Evolutionary conservation across 2,797 vertebrate species (phyloP).

Genomic region (Anabas testudineus): DNA sequence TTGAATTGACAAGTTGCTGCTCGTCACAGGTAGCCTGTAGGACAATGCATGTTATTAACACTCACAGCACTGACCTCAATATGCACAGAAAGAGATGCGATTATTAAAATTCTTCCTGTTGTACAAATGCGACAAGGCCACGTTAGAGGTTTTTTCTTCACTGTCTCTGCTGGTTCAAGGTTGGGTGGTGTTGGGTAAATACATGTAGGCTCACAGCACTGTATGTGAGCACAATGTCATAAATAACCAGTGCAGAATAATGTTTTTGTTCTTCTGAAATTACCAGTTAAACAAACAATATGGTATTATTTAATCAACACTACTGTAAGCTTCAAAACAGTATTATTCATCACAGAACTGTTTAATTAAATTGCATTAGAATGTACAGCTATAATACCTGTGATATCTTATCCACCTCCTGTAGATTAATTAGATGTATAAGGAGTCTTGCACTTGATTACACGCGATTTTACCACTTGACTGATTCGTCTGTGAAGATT

Average conservation of each 20-base stretch:
- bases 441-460: conserved; percentile 48
- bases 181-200: conserved; percentile 10
- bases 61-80: conserved; percentile 40
- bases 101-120: conserved; percentile 43
- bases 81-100: conserved; percentile 36
- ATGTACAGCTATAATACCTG: conserved; percentile 9
- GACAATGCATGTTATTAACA: conserved; percentile 42
- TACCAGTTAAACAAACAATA: conserved; percentile 1
- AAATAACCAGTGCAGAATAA: conserved; percentile 18
- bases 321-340: not conserved
- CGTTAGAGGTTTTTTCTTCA: conserved; percentile 1
- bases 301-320: conserved; percentile 10
- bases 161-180: conserved; percentile 6
- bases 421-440: conserved; percentile 34
- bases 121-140: conserved; percentile 13
- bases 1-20: conserved; percentile 38
- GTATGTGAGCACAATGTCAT: conserved; percentile 7
- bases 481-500: too few species aligned
- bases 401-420: conserved; percentile 35
- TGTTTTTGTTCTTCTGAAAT: conserved; percentile 9
- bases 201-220: not conserved
- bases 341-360: conserved; percentile 16
- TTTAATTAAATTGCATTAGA: conserved; percentile 28
- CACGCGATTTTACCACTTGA: conserved; percentile 62
- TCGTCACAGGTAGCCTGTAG: conserved; percentile 19